phyloP scores from a whole-genome alignment of 2,113 vertebrate species.

The Gavialis gangeticus region DNA sequence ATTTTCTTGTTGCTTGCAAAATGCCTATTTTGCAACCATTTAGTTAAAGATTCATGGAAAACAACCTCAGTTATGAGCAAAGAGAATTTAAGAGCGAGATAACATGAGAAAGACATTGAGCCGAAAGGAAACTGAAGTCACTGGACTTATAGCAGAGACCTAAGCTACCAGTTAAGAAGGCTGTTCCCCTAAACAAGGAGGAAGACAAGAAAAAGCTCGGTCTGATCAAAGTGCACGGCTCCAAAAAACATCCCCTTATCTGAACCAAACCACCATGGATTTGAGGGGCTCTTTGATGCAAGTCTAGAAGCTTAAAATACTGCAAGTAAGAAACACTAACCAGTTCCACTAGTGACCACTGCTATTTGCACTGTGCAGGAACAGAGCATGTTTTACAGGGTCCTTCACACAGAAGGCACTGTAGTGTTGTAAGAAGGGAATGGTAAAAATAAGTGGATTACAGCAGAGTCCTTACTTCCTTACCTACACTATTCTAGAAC shows the following conservation, averaged over 20 bases:
- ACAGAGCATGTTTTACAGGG: background rate
- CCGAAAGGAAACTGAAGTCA: no score
- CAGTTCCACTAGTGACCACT: background rate
- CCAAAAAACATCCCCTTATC: background rate
- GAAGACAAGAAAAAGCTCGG: background rate
- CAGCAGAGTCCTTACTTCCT: background rate
- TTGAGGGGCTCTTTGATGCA: background rate
- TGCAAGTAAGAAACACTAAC: background rate
- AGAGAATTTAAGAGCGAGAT: no score
- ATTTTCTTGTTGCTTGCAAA: rapidly evolving
- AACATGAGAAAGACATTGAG: no score
- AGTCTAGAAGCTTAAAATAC: background rate
- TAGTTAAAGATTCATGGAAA: no score
- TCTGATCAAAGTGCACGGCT: background rate
- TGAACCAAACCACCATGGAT: background rate
- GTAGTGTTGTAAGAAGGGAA: background rate
- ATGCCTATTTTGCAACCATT: background rate
- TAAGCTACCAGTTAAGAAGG: no score
- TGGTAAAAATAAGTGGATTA: background rate
- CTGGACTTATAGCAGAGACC: no score
- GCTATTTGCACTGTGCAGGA: background rate
- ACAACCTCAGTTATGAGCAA: no score
- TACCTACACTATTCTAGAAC: background rate
- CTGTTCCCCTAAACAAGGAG: background rate
- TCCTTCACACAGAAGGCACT: background rate